Conservation (phyloP, 2,888 invertebrate genomes). For the Aleiodes leptofemur region DNA sequence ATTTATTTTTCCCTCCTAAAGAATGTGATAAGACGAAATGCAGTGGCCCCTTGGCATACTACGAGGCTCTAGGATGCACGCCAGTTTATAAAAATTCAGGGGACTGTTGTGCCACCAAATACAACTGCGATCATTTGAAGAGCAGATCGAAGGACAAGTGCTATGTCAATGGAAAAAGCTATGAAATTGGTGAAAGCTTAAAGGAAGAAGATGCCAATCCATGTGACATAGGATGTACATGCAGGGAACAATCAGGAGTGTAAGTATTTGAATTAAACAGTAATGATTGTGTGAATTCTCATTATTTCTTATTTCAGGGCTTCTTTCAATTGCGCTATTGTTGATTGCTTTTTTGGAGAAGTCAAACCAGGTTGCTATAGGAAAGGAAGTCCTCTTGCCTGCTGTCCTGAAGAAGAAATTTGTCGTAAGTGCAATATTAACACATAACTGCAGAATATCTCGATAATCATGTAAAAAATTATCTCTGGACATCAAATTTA, state of each 20-base stretch:
- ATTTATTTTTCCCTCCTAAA: too few species aligned
- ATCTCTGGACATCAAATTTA: neutral
- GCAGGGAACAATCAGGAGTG: slow-evolving; percentile 45
- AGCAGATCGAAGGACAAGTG: slow-evolving; percentile 60
- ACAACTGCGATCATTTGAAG: slow-evolving; percentile 63
- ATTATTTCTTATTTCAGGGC: neutral
- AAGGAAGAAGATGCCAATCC: slow-evolving; percentile 61
- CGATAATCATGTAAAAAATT: too few species aligned
- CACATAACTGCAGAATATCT: neutral
- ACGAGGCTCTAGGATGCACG: slow-evolving; percentile 60
- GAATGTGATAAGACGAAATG: too few species aligned
- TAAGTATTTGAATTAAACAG: slow-evolving; percentile 47
- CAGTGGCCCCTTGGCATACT: slow-evolving; percentile 50
- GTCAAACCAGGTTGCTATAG: slow-evolving; percentile 55
- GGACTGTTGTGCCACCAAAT: slow-evolving; percentile 62
- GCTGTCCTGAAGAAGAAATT: slow-evolving; percentile 57
- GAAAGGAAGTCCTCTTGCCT: slow-evolving; percentile 21
- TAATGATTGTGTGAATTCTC: neutral
- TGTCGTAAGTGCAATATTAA: slow-evolving; percentile 61
- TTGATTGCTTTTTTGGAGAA: slow-evolving; percentile 58
- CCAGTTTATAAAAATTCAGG: slow-evolving; percentile 59
- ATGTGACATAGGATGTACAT: slow-evolving; percentile 62
- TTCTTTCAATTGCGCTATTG: slow-evolving; percentile 18
- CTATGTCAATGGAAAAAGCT: slow-evolving; percentile 61
- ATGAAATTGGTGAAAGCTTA: slow-evolving; percentile 59